Conservation (phyloP, 2,113 vertebrate genomes). For the Centrocercus urophasianus region DNA sequence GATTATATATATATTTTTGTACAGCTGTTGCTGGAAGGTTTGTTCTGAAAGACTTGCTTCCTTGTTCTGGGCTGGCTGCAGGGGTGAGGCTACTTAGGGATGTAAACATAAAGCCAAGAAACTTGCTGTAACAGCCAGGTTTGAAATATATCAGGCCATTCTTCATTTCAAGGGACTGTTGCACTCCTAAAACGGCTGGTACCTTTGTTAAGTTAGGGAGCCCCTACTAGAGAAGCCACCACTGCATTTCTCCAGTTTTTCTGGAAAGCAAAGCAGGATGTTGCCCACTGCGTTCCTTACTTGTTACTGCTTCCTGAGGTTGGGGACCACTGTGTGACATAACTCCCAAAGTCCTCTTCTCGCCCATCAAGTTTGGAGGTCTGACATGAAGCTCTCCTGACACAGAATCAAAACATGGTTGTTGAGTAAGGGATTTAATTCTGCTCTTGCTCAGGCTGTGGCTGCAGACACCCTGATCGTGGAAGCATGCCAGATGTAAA, state of each 20-base stretch:
- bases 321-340: background rate
- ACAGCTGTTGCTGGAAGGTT: constrained; percentile 37
- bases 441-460: background rate
- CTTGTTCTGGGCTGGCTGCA: constrained; percentile 2
- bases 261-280: background rate
- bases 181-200: background rate
- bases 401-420: background rate
- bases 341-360: background rate
- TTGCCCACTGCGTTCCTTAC: background rate
- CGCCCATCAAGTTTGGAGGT: background rate
- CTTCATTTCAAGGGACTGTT: background rate
- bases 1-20: background rate
- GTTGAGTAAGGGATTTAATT: rapidly evolving
- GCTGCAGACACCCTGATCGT: background rate
- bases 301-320: background rate
- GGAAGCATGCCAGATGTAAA: background rate
- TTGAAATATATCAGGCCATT: background rate
- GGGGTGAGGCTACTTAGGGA: constrained; percentile 13
- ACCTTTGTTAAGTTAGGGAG: background rate
- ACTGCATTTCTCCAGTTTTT: background rate
- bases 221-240: background rate
- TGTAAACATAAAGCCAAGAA: background rate
- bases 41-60: constrained; percentile 15
- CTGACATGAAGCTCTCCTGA: background rate
- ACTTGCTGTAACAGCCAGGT: background rate